Evolutionary conservation across 64 coral and sea anemone species (phyloP).

Genomic region (Pachyseris speciosa): DNA sequence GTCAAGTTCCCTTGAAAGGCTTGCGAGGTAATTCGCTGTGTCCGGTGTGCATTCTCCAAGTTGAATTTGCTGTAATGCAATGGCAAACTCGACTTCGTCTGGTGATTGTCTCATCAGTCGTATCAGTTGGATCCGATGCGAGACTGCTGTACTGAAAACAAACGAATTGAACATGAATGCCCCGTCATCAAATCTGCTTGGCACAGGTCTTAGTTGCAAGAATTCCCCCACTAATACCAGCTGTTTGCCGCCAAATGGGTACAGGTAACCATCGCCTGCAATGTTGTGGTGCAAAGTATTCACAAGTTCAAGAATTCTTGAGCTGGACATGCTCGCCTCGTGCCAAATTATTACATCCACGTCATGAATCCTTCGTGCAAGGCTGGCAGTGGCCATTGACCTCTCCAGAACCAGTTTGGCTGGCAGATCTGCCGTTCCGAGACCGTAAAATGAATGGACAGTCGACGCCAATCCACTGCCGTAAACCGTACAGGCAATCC

Average conservation of each 20-base stretch:
- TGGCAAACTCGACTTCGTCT: constrained; percentile 9
- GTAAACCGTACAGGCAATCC: constrained; percentile 45
- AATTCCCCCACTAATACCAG: constrained; percentile 53
- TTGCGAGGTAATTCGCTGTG: neutral
- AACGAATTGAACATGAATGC: constrained; percentile 16
- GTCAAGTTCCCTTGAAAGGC: constrained; percentile 19
- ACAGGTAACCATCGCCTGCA: neutral
- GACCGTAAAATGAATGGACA: constrained; percentile 38
- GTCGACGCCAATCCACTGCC: neutral
- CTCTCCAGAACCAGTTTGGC: neutral
- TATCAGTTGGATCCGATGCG: neutral
- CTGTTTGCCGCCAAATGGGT: constrained; percentile 63
- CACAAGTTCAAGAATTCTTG: constrained; percentile 54
- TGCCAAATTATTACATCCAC: constrained; percentile 46
- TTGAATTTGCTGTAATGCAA: neutral
- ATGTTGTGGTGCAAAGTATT: constrained; percentile 22
- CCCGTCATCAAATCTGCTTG: constrained; percentile 45
- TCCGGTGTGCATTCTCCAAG: neutral
- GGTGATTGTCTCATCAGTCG: constrained; percentile 13
- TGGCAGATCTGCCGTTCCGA: constrained; percentile 46
- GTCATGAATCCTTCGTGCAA: neutral
- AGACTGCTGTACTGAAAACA: constrained; percentile 14
- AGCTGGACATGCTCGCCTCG: constrained; percentile 41
- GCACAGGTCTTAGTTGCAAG: constrained; percentile 37
- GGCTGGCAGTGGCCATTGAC: neutral